Evolutionary conservation across 2,113 vertebrate species (phyloP).

Genomic region (Onychostoma macrolepis): DNA sequence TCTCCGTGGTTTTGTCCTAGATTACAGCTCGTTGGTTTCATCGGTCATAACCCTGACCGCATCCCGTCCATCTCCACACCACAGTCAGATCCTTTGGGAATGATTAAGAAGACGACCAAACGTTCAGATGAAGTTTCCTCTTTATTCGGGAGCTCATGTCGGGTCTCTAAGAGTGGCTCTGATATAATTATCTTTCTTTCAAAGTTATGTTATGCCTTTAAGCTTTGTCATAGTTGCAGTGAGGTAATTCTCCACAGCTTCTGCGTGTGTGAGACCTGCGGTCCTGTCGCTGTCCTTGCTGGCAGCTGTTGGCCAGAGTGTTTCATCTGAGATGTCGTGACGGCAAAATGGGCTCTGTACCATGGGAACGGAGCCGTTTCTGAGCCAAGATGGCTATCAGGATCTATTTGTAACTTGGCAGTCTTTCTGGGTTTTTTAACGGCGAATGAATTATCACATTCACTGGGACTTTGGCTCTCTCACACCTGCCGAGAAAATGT

Average conservation of each 20-base stretch:
- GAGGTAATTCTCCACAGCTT: constrained; percentile 68
- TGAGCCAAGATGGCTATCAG: constrained; percentile 36
- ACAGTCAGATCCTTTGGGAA: background rate
- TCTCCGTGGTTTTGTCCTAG: constrained; percentile 18
- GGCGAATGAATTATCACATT: constrained; percentile 58
- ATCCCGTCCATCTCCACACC: background rate
- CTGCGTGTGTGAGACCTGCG: constrained; percentile 49
- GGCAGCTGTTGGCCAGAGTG: constrained; percentile 47
- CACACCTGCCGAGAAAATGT: constrained; percentile 29
- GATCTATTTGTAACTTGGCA: constrained; percentile 42
- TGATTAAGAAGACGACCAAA: background rate
- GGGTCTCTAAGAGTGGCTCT: constrained; percentile 45
- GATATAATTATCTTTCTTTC: constrained; percentile 73
- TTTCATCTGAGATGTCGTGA: constrained; percentile 41
- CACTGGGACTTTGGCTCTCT: constrained; percentile 42
- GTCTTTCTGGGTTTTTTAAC: constrained; percentile 47
- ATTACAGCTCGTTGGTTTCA: constrained; percentile 16
- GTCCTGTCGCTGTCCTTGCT: constrained; percentile 43
- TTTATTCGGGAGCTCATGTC: background rate
- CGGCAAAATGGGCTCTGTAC: constrained; percentile 24
- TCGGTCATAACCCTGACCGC: constrained; percentile 13
- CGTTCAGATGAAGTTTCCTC: background rate
- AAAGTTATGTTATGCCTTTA: constrained; percentile 52
- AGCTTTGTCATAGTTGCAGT: constrained; percentile 49
- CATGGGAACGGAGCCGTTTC: constrained; percentile 43